phyloP scores from a whole-genome alignment of 35 echinoderm and acorn worm genomes.

The Heliocidaris erythrogramma region DNA sequence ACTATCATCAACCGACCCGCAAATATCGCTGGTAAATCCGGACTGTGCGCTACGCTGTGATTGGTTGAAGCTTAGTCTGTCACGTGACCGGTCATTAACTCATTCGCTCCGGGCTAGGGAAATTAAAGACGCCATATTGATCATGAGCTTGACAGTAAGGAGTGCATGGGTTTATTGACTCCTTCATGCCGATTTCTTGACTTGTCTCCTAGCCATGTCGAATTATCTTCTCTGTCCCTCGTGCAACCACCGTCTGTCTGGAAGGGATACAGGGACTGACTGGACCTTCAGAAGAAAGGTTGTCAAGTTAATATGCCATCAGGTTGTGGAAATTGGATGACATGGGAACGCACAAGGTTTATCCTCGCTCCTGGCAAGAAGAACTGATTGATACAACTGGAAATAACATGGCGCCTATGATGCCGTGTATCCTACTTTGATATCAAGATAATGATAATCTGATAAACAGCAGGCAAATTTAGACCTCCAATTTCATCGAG shows the following conservation, averaged over 20 bases:
- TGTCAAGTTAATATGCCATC: neutral
- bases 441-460: neutral
- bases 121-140: neutral
- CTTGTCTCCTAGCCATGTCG: neutral
- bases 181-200: neutral
- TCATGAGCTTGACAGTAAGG: neutral
- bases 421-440: neutral
- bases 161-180: slow-evolving; percentile 17
- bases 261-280: neutral
- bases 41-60: neutral
- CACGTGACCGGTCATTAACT: neutral
- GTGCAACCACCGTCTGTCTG: neutral
- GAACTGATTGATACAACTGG: neutral
- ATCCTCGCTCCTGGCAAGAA: slow-evolving; percentile 8
- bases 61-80: neutral
- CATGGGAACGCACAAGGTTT: neutral
- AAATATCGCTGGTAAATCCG: neutral
- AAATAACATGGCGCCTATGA: neutral
- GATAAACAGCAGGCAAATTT: neutral
- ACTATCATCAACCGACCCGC: neutral
- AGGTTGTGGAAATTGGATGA: slow-evolving; percentile 1
- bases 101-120: neutral
- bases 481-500: too few relatives aligned
- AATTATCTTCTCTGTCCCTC: neutral
- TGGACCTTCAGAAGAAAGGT: neutral